Conservation (phyloP, 2,797 vertebrate genomes). For the Choloepus didactylus region DNA sequence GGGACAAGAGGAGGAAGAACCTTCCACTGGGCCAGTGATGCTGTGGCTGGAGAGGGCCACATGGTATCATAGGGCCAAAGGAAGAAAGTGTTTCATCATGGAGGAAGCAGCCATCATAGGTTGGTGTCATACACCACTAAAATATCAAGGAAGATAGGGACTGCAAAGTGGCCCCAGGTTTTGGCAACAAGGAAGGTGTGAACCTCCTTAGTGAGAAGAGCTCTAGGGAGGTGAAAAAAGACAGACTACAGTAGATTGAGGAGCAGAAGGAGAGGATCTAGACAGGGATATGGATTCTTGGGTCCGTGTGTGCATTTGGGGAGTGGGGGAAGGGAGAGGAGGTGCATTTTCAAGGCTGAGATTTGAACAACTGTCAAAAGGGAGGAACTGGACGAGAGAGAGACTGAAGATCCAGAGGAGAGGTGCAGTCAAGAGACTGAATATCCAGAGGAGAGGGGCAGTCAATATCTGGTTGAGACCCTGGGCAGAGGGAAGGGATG, state of each 20-base stretch:
- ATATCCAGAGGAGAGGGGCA: not conserved
- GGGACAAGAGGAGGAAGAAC: not conserved
- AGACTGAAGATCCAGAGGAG: not conserved
- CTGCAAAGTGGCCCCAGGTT: not conserved
- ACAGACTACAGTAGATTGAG: not conserved
- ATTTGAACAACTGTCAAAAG: not conserved
- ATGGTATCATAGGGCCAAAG: not conserved
- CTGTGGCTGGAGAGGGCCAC: not conserved
- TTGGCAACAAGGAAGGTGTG: not conserved
- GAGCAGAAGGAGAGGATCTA: not conserved
- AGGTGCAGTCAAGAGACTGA: not conserved
- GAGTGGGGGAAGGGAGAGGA: too few species aligned
- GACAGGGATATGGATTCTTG: not conserved
- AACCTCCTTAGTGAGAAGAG: not conserved
- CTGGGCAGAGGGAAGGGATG: not conserved
- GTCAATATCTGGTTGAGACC: not conserved
- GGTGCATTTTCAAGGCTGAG: not conserved
- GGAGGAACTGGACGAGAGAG: not conserved
- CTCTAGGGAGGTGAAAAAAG: not conserved
- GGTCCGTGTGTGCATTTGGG: not conserved
- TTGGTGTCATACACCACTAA: not conserved
- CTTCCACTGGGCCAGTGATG: not conserved
- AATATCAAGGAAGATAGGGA: constrained; percentile 2
- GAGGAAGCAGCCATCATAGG: not conserved
- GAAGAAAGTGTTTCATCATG: not conserved